Conservation (phyloP, 2,113 vertebrate species). For the Neodontobutis hainanensis region DNA sequence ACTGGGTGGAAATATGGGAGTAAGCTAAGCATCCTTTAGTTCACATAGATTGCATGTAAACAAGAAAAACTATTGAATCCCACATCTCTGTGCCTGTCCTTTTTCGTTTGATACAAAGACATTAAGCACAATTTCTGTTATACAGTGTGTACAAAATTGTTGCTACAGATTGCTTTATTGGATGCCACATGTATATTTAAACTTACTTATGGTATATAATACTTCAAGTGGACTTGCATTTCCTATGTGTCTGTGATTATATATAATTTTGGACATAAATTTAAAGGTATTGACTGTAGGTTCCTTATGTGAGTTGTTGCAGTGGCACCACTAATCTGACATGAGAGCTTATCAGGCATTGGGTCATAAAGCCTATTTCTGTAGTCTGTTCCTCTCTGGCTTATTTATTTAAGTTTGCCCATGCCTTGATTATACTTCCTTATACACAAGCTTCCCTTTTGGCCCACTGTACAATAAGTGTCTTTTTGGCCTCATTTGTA, state of each 20-base stretch:
- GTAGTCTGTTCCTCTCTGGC: neutral
- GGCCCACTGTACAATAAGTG: neutral
- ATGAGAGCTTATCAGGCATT: conserved; percentile 29
- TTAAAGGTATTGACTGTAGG: conserved; percentile 3
- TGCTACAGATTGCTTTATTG: too few species aligned
- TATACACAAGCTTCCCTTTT: too few species aligned
- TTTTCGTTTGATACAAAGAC: neutral
- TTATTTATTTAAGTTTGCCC: neutral
- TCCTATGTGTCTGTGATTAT: too few species aligned
- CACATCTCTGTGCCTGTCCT: neutral
- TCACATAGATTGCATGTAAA: conserved; percentile 6
- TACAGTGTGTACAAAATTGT: neutral
- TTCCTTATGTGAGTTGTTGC: conserved; percentile 20
- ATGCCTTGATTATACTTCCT: neutral
- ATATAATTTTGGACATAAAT: neutral
- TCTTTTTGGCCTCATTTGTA: neutral
- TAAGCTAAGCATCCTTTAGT: conserved; percentile 9
- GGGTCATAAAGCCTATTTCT: conserved; percentile 2
- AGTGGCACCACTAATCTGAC: conserved; percentile 22
- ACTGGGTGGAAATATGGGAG: conserved; percentile 50
- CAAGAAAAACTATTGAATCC: conserved; percentile 14
- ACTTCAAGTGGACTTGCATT: too few species aligned
- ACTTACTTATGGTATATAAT: too few species aligned
- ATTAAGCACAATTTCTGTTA: too few species aligned
- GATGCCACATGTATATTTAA: too few species aligned